phyloP scores from a whole-genome alignment of 53 echinoderm and acorn worm genomes.

The Zoroaster sp. region DNA sequence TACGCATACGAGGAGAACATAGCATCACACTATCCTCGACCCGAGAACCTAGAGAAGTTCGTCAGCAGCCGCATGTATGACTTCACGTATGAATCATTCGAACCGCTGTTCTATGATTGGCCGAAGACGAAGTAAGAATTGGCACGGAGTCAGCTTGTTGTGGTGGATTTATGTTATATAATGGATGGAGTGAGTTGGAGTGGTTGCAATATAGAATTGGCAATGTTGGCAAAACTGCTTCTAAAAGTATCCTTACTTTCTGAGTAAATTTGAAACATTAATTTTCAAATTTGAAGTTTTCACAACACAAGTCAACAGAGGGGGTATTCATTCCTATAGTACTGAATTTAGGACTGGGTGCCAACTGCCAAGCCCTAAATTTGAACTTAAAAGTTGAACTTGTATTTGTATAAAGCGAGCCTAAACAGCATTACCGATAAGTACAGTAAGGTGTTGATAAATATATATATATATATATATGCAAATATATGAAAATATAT shows the following conservation, averaged over 20 bases:
- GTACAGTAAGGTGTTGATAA: too few relatives aligned
- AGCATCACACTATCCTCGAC: conserved; percentile 79
- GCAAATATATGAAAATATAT: too few relatives aligned
- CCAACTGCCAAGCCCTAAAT: too few relatives aligned
- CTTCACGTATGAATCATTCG: conserved; percentile 80
- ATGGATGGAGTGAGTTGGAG: background rate
- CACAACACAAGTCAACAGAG: background rate
- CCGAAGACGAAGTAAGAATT: conserved; percentile 27
- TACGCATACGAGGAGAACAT: conserved; percentile 74
- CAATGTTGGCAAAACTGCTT: too few relatives aligned
- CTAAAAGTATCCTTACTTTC: background rate
- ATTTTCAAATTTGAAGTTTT: background rate
- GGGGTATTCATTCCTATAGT: too few relatives aligned
- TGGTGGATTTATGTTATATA: background rate
- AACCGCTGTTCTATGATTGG: conserved; percentile 88
- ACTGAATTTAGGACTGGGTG: too few relatives aligned
- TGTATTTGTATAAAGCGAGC: too few relatives aligned
- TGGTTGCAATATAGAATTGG: background rate
- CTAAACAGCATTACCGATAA: too few relatives aligned
- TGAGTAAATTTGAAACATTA: background rate
- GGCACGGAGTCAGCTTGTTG: background rate
- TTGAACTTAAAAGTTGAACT: too few relatives aligned
- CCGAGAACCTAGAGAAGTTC: conserved; percentile 75
- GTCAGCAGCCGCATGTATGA: conserved; percentile 81
- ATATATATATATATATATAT: too few relatives aligned